Percentiles rank a stretch among this genome's conserved stretches.
Conservation (phyloP, 92 coral and sea anemone genomes). For the Epizoanthus rinbou region DNA sequence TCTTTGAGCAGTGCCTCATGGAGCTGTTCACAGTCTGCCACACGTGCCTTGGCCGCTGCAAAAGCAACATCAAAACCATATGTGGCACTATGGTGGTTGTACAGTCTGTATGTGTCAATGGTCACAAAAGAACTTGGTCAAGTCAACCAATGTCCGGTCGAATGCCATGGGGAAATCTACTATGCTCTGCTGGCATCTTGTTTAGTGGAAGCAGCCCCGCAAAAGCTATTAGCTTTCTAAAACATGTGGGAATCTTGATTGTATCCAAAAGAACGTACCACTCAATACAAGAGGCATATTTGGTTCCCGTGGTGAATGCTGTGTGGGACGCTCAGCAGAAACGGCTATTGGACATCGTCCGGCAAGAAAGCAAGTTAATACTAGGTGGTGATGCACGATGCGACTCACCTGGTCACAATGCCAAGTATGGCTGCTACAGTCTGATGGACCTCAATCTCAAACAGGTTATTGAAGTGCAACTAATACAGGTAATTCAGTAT, state of each 20-base stretch:
- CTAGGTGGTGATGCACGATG: constrained; percentile 26
- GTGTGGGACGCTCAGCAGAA: neutral
- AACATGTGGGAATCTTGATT: constrained; percentile 15
- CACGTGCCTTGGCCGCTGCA: neutral
- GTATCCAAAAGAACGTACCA: constrained; percentile 18
- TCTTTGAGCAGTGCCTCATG: constrained; percentile 6
- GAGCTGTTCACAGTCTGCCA: constrained; percentile 12
- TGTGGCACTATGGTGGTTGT: constrained; percentile 17
- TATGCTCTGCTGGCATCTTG: constrained; percentile 14
- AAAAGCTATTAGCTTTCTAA: neutral
- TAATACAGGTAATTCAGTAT: neutral
- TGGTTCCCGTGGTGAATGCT: constrained; percentile 13
- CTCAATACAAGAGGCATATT: constrained; percentile 12
- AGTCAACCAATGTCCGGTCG: constrained; percentile 11
- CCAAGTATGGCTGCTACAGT: constrained; percentile 17
- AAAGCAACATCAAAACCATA: neutral
- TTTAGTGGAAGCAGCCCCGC: constrained; percentile 22
- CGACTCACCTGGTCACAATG: constrained; percentile 29
- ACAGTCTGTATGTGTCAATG: neutral
- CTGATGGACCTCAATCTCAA: constrained; percentile 2
- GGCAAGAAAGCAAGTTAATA: neutral
- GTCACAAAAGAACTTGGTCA: constrained; percentile 11
- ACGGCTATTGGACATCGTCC: neutral
- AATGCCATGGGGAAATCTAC: constrained; percentile 32
- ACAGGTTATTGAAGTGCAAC: constrained; percentile 6